Percentiles rank a stretch among this genome's conserved stretches.
Evolutionary conservation across 2,113 vertebrate species (phyloP).

Genomic region (Numida meleagris): DNA sequence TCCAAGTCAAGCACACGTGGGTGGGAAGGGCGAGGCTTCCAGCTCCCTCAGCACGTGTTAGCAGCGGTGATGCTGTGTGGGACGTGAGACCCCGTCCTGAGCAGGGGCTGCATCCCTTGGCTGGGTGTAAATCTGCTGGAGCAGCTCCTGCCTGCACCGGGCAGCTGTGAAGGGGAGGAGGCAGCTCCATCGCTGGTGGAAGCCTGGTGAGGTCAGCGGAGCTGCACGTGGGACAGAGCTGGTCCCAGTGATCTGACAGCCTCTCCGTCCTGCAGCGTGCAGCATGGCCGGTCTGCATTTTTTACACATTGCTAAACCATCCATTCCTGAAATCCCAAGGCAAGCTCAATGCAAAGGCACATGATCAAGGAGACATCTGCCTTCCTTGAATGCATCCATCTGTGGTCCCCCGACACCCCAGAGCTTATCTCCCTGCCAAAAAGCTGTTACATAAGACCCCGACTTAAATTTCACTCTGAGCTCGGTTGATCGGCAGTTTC

Average conservation of each 20-base stretch:
- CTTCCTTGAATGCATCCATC: conserved; percentile 69
- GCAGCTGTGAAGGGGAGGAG: neutral
- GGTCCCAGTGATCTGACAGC: neutral
- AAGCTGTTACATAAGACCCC: conserved; percentile 44
- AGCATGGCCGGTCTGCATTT: conserved; percentile 17
- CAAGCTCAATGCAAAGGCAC: conserved; percentile 52
- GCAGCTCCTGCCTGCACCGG: neutral
- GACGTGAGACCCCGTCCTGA: fast-evolving
- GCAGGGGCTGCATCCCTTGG: neutral
- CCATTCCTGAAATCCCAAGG: conserved; percentile 68
- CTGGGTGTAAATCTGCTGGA: neutral
- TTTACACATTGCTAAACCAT: conserved; percentile 50
- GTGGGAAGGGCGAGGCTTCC: neutral
- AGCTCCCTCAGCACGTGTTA: neutral
- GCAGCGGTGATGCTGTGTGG: neutral
- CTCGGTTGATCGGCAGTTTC: conserved; percentile 30
- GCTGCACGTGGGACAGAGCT: neutral
- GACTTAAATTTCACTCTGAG: conserved; percentile 36
- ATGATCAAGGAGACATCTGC: conserved; percentile 62
- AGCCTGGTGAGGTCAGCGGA: neutral
- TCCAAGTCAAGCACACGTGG: neutral
- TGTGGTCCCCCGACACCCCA: conserved; percentile 49
- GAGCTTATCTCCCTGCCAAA: conserved; percentile 48
- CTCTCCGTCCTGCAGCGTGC: neutral
- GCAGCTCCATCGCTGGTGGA: conserved; percentile 21